Conservation (phyloP, 1,140 invertebrate species). For the Geopemphigus sp. region DNA sequence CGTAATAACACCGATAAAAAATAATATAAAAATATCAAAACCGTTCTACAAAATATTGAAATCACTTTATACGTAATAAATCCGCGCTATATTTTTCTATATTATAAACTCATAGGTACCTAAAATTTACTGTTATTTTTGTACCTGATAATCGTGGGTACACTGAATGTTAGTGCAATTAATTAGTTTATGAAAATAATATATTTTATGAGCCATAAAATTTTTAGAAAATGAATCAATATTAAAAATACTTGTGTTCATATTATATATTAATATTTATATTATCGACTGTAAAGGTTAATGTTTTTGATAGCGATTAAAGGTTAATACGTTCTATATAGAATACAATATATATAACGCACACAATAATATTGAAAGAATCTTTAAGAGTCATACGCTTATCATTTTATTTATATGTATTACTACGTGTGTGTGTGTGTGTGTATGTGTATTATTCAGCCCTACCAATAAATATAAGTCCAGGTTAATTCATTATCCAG, state of each 20-base stretch:
- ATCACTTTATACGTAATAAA: not conserved
- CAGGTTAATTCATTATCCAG: slow-evolving; percentile 48
- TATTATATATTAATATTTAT: too few species aligned
- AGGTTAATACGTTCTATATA: slow-evolving; percentile 41
- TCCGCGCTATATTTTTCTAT: not conserved
- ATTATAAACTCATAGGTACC: not conserved
- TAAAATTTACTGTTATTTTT: not conserved
- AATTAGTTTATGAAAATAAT: slow-evolving; percentile 16
- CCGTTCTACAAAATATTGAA: not conserved
- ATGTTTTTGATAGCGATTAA: slow-evolving; percentile 34
- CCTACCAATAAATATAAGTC: slow-evolving; percentile 43
- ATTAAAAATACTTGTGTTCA: slow-evolving; percentile 1
- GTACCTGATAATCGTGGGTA: not conserved
- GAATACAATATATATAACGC: not conserved
- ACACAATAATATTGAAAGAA: slow-evolving; percentile 39
- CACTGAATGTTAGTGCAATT: slow-evolving; percentile 35
- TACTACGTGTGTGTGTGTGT: not conserved
- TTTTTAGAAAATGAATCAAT: slow-evolving; percentile 41
- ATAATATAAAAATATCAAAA: not conserved
- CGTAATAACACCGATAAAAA: not conserved
- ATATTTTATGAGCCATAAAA: slow-evolving; percentile 11
- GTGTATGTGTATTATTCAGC: not conserved
- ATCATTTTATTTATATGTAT: slow-evolving; percentile 23
- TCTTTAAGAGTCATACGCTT: slow-evolving; percentile 25
- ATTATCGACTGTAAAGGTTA: slow-evolving; percentile 41